phyloP scores from a whole-genome alignment of 2,113 vertebrate genomes.

The pig (Sus scrofa) region T2T-Sscrofa CM000812.6:235990501-235991000 shows the following conservation, averaged over 20 bases:
- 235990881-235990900: no score
- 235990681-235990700: background rate
- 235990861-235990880: conserved; percentile 12
- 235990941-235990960: conserved; percentile 35
- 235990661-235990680: no score
- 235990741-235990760: conserved; percentile 20
- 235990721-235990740: background rate
- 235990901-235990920: no score
- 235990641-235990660: no score
- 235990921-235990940: background rate
- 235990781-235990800: background rate
- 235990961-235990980: background rate
- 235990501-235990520: no score
- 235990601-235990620: no score
- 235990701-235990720: background rate
- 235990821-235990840: background rate
- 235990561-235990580: no score
- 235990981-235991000: background rate
- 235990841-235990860: conserved; percentile 23
- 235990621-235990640: no score
- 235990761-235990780: background rate
- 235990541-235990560: no score
- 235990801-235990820: background rate
- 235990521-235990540: no score
- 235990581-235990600: no score